A percentile compares a stretch with the other conserved stretches of the same genome.
Conservation (phyloP, 2,797 vertebrate species). For the Clangula hyemalis region DNA sequence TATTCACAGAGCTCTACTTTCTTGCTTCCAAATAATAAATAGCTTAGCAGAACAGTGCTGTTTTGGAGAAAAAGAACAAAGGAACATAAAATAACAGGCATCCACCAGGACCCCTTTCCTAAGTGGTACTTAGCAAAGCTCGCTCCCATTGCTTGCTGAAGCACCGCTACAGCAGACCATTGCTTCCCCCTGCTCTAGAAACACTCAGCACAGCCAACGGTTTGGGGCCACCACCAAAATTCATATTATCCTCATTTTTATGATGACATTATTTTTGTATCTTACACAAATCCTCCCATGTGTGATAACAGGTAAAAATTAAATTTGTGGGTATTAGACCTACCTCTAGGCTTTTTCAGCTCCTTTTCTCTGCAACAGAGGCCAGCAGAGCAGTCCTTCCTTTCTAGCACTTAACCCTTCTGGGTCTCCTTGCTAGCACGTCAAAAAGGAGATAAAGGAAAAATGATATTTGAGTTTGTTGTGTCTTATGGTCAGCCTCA, state of each 20-base stretch:
- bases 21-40: not conserved
- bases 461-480: not conserved
- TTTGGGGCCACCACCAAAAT: not conserved
- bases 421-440: not conserved
- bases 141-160: not conserved
- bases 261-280: not conserved
- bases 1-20: not conserved
- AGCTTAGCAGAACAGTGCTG: not conserved
- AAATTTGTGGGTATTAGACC: not conserved
- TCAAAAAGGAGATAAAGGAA: not conserved
- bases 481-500: not conserved
- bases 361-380: not conserved
- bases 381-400: not conserved
- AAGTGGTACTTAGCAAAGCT: not conserved
- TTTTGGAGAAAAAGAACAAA: slow-evolving; percentile 7
- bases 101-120: not conserved
- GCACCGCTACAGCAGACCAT: not conserved
- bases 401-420: not conserved
- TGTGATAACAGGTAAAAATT: not conserved
- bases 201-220: not conserved
- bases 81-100: not conserved
- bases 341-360: not conserved
- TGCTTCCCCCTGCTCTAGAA: not conserved
- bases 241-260: not conserved
- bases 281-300: not conserved